Conservation (phyloP, 2,113 vertebrate genomes). For the Cottus gobio region DNA sequence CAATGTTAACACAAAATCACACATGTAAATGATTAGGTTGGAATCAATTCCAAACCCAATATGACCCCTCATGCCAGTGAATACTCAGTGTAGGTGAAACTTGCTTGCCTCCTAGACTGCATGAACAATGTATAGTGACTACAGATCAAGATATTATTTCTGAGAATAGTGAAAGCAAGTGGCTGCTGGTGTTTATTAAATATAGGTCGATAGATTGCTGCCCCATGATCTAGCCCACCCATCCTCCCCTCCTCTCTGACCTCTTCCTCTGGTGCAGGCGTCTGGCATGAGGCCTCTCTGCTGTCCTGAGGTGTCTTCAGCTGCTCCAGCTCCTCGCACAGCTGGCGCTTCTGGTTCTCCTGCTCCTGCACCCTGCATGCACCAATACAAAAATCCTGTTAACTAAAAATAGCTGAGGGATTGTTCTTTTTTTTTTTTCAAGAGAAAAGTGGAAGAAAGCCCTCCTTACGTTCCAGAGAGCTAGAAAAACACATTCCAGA, state of each 20-base stretch:
- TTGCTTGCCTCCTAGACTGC: not conserved
- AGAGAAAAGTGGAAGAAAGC: not conserved
- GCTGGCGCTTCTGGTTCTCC: conserved; percentile 83
- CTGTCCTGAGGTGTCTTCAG: conserved; percentile 76
- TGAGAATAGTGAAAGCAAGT: not conserved
- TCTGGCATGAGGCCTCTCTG: conserved; percentile 83
- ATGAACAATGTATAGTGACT: not conserved
- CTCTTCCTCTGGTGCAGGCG: conserved; percentile 71
- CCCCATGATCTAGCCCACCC: not conserved
- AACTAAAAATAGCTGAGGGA: not conserved
- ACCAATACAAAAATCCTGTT: not conserved
- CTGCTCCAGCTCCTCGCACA: conserved; percentile 81
- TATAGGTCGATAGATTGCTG: not conserved
- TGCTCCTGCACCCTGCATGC: conserved; percentile 83
- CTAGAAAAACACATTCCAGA: not conserved
- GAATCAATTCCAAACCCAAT: not conserved
- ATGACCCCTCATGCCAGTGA: not conserved
- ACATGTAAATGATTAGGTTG: not conserved
- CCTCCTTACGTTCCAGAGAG: not conserved
- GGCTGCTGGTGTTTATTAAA: not conserved
- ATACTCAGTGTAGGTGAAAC: not conserved
- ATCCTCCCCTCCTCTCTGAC: conserved; percentile 45
- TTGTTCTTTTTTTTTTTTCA: not conserved
- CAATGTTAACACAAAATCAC: not conserved
- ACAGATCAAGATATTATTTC: not conserved